phyloP scores from a whole-genome alignment of 2,888 invertebrate species.

The Caenorhabditis wallacei region DNA sequence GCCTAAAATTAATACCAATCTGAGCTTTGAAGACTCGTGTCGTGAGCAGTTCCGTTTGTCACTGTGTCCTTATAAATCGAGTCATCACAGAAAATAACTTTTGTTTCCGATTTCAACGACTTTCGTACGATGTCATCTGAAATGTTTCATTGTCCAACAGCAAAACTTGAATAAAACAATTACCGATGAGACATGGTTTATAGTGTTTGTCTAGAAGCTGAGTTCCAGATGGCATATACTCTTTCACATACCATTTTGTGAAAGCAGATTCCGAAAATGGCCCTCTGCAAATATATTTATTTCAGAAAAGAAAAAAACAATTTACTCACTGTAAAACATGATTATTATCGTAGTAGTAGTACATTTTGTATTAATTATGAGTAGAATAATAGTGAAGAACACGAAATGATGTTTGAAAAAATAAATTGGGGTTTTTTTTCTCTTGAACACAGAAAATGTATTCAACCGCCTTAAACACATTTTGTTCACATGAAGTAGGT shows the following conservation, averaged over 20 bases:
- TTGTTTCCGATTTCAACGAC: slow-evolving; percentile 17
- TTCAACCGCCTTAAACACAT: no score
- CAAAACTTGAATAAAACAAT: no score
- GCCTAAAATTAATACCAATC: no score
- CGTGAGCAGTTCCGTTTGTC: no score
- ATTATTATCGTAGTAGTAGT: slow-evolving; percentile 19
- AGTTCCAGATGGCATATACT: slow-evolving; percentile 14
- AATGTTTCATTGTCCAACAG: no score
- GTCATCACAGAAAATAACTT: slow-evolving; percentile 31
- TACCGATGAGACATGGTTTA: background rate
- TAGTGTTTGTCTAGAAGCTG: no score
- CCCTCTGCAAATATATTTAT: slow-evolving; percentile 16
- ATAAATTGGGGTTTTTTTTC: no score
- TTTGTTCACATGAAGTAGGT: no score
- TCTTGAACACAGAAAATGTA: no score
- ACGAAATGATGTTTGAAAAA: background rate
- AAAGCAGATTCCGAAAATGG: slow-evolving; percentile 19
- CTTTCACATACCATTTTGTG: slow-evolving; percentile 16
- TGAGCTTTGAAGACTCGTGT: no score
- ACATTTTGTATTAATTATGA: slow-evolving; percentile 55
- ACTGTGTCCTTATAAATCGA: background rate
- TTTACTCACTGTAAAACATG: slow-evolving; percentile 11
- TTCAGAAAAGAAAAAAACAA: background rate
- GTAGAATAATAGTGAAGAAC: background rate
- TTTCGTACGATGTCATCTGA: slow-evolving; percentile 7